Evolutionary conservation across 2,113 vertebrate genomes (phyloP).

Genomic region (Elachura formosa): DNA sequence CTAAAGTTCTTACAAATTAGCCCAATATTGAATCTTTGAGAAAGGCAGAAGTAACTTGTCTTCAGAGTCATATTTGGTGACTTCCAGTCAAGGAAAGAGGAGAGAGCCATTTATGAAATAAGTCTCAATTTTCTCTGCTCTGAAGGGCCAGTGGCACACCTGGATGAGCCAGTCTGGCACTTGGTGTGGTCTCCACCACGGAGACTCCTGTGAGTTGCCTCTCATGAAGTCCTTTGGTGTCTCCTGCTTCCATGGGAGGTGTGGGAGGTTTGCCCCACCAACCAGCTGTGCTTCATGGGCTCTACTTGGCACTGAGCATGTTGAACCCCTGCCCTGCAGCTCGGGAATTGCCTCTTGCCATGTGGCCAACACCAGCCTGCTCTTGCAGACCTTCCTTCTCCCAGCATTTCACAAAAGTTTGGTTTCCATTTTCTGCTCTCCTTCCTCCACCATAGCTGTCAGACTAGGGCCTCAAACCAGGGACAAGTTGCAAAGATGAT

Average conservation of each 20-base stretch:
- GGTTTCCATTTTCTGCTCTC: not conserved
- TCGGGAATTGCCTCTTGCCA: not conserved
- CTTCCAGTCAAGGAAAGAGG: not conserved
- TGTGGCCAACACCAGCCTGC: not conserved
- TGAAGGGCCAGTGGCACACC: not conserved
- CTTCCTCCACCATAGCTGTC: not conserved
- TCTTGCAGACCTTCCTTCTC: not conserved
- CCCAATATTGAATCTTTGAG: not conserved
- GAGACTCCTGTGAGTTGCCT: not conserved
- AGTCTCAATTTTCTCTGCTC: not conserved
- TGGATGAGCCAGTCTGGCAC: accelerated
- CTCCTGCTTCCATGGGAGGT: not conserved
- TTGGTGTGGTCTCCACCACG: accelerated
- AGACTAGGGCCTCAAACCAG: not conserved
- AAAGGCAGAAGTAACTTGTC: not conserved
- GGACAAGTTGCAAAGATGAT: not conserved
- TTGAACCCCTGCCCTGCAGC: not conserved
- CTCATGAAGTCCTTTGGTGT: not conserved
- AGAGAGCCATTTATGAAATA: not conserved
- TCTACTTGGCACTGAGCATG: accelerated
- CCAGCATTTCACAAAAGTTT: not conserved
- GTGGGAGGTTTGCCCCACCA: not conserved
- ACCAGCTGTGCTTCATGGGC: not conserved
- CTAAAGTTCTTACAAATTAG: not conserved
- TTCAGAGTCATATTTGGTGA: not conserved